phyloP scores from a whole-genome alignment of 1,140 invertebrate species.

The Anoplophora glabripennis region DNA sequence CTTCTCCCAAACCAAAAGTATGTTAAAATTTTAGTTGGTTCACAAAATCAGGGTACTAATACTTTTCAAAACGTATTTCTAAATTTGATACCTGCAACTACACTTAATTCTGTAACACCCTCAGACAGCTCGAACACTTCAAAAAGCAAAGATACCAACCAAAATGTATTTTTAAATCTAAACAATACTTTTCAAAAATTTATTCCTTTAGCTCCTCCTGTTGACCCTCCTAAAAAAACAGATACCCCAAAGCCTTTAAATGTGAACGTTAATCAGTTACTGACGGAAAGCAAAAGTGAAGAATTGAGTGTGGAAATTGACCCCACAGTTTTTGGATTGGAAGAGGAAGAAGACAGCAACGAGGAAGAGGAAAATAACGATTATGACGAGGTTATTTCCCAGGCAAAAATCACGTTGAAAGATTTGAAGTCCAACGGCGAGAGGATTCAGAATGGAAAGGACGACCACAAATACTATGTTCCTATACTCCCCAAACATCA shows the following conservation, averaged over 20 bases:
- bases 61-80: conserved; percentile 43
- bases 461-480: conserved; percentile 30
- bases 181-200: conserved; percentile 42
- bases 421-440: conserved; percentile 25
- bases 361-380: conserved; percentile 33
- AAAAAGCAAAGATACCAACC: conserved; percentile 38
- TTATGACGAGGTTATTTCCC: conserved; percentile 39
- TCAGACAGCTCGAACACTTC: background rate
- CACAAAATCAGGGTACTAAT: conserved; percentile 33
- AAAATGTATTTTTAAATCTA: conserved; percentile 42
- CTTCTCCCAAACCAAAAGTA: conserved; percentile 40
- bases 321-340: conserved; percentile 36
- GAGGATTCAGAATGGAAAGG: conserved; percentile 18
- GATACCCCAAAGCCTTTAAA: conserved; percentile 19
- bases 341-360: conserved; percentile 26
- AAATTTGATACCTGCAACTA: conserved; percentile 40
- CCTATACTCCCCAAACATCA: conserved; percentile 39
- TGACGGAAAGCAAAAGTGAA: conserved; percentile 41
- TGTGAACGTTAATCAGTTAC: conserved; percentile 30
- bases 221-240: conserved; percentile 1
- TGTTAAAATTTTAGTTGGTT: conserved; percentile 37
- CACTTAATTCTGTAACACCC: conserved; percentile 17
- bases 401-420: conserved; percentile 32
- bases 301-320: conserved; percentile 45
- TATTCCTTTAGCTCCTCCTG: conserved; percentile 27